Evolutionary conservation across 2,888 invertebrate genomes (phyloP).

Genomic region (Drosophila longiperda): DNA sequence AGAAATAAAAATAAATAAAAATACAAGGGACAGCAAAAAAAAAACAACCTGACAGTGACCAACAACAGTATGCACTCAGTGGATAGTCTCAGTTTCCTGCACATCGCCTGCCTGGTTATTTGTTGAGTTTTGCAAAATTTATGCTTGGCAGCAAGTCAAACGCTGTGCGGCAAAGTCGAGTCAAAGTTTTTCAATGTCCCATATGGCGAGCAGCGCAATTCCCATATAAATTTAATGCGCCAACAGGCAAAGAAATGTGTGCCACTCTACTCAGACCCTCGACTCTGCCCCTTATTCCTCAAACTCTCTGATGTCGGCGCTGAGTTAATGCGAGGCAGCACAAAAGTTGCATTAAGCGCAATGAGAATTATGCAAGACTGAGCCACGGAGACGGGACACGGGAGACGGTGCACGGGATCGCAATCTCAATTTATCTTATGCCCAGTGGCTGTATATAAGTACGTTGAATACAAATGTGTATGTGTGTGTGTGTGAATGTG

Average conservation of each 20-base stretch:
- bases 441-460: conserved; percentile 35
- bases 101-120: conserved; percentile 57
- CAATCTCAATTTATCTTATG: conserved; percentile 67
- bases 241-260: conserved; percentile 76
- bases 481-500: background rate
- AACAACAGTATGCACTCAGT: conserved; percentile 49
- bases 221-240: conserved; percentile 80
- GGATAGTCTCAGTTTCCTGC: conserved; percentile 25
- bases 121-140: conserved; percentile 78
- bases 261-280: background rate
- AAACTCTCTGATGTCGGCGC: conserved; percentile 22
- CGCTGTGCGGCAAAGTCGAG: conserved; percentile 46
- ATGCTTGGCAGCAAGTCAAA: conserved; percentile 80
- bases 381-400: conserved; percentile 7
- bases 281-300: background rate
- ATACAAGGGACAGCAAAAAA: conserved; percentile 2
- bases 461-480: background rate
- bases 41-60: conserved; percentile 64
- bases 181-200: conserved; percentile 46
- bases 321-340: conserved; percentile 74
- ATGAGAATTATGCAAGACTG: conserved; percentile 72
- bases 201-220: conserved; percentile 58
- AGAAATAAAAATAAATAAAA: conserved; percentile 1
- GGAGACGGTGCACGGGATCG: conserved; percentile 22
- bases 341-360: conserved; percentile 78